phyloP scores from a whole-genome alignment of 2,113 vertebrate species.

The Dicrurus megarhynchus region DNA sequence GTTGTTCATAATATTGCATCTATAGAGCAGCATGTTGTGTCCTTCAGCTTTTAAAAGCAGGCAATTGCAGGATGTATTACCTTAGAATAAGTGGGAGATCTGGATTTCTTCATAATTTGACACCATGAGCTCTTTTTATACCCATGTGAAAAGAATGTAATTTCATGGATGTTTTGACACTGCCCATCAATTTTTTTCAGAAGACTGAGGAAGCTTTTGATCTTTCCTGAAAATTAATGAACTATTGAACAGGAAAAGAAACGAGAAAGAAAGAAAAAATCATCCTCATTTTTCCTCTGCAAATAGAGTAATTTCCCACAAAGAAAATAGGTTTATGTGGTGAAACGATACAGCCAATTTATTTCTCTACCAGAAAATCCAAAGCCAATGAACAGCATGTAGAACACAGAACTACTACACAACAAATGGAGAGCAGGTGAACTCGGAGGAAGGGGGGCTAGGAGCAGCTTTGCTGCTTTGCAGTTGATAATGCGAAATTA shows the following conservation, averaged over 20 bases:
- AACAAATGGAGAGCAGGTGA: neutral
- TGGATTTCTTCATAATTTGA: neutral
- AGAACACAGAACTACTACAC: neutral
- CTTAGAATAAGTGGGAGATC: neutral
- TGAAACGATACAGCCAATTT: neutral
- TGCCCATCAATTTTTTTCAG: neutral
- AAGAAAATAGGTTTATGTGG: neutral
- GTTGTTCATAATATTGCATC: neutral
- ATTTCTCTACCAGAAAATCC: neutral
- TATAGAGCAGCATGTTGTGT: neutral
- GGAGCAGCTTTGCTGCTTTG: neutral
- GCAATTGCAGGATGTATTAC: neutral
- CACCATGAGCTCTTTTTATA: neutral
- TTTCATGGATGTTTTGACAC: neutral
- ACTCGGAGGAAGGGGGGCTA: rapidly evolving
- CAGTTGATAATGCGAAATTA: neutral
- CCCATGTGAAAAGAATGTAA: neutral
- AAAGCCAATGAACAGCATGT: neutral
- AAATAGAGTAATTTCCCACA: neutral
- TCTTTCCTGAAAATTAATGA: constrained; percentile 17
- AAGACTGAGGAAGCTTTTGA: constrained; percentile 14
- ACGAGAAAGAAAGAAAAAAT: neutral
- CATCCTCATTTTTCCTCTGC: neutral
- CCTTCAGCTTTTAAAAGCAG: neutral
- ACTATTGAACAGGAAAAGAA: neutral